Conservation (phyloP, 2,888 invertebrate genomes). For the Acanthosoma haemorrhoidale region DNA sequence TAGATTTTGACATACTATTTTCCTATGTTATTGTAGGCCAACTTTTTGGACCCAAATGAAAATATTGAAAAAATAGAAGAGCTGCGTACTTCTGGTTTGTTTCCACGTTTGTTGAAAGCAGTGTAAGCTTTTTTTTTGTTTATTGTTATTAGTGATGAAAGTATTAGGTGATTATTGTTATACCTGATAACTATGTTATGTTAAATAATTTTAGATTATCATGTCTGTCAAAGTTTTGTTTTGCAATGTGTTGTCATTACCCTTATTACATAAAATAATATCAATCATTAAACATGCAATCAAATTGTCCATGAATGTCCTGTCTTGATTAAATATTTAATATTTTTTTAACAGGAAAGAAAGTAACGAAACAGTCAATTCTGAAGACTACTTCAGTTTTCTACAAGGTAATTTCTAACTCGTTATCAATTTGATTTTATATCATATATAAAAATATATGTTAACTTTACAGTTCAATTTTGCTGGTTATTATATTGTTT, state of each 20-base stretch:
- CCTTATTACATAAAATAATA: too few species aligned
- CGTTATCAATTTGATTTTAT: background rate
- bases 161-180: too few species aligned
- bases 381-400: background rate
- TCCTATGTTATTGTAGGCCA: slow-evolving; percentile 15
- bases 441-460: background rate
- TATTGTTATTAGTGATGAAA: too few species aligned
- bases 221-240: too few species aligned
- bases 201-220: too few species aligned
- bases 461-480: background rate
- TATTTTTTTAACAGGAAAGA: background rate
- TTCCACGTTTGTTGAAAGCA: background rate
- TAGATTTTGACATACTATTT: too few species aligned
- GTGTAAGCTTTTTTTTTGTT: background rate
- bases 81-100: background rate
- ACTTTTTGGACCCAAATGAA: slow-evolving; percentile 11
- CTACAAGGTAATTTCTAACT: background rate
- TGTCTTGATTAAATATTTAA: too few species aligned
- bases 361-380: background rate
- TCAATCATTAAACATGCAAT: too few species aligned
- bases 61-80: slow-evolving; percentile 8
- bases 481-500: background rate
- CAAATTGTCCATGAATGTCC: too few species aligned
- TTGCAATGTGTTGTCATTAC: background rate
- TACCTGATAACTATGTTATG: too few species aligned